Base-by-base conservation (phyloP, 2,888 invertebrate species). In the Catocala fraxini region DNA sequence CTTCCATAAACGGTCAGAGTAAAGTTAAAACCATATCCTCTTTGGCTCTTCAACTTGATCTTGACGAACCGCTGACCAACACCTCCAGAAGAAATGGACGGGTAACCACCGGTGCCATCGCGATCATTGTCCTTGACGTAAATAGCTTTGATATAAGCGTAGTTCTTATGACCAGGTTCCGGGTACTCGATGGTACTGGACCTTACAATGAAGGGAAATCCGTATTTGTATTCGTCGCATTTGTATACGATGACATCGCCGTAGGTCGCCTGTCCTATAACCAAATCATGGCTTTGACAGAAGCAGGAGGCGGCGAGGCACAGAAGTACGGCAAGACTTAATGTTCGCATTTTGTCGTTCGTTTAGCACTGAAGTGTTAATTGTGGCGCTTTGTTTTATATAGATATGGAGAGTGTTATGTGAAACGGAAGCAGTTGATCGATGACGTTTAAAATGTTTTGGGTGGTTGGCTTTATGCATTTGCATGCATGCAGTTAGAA, bases 1-100 rank as follows among this genome's bases (percentile, higher is more conserved):
- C 89, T 87, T 68, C 93, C 94, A 49, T 92, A 94, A 35, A 95
- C 83, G 0, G 90, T 87, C 2, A 94, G 70, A 0, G 93, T 91
- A 68, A 94, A 94, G 74, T 94, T 93, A 41, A 94, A 84, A 0
- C 94, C 93, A 49, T 67, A 56, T 2, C 85, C 80, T 34, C 92
- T 80, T 68, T 94, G 94, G 43, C 92, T 90, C 76, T 92, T 92
- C 69, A 95, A 70, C 61, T 93, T 91, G 62, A 95, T 84, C 55
- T 90, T 92, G 34, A 88, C 89, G 58, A 90, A 91, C 10, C 87
- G 82, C 62, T 92, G 91, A 0, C 94, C 94, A 0, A 94, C 71
- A 0, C 94, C 94, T 1, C 94, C 94, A 0, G 91, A 73, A 0
- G 87, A 83, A 4, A 95, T 71, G 0, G 87, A 85, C 0, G 93